These are phyloP conservation scores for Xylophagus ater DNA, from an alignment of 2,888 invertebrate genomes.

Conservation along the genomic window DNA sequence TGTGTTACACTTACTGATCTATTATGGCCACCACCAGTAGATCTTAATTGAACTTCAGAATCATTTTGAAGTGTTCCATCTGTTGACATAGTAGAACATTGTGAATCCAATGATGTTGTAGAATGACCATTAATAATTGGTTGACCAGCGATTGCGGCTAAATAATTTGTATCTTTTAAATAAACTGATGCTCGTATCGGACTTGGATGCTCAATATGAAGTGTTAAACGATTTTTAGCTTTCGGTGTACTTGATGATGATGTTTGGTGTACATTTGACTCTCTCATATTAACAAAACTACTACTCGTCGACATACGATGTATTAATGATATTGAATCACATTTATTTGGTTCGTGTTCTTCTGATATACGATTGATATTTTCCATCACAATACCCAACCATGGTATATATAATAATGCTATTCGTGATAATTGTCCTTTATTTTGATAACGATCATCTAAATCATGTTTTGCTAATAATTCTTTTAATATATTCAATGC, in stretches of 20 bases:
- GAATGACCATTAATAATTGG: slow-evolving; percentile 59
- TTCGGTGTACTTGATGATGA: slow-evolving; percentile 40
- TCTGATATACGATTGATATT: slow-evolving; percentile 65
- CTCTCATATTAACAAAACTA: slow-evolving; percentile 47
- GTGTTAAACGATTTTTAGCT: slow-evolving; percentile 55
- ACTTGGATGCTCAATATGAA: slow-evolving; percentile 60
- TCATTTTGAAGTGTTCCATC: slow-evolving; percentile 46
- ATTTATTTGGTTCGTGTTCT: slow-evolving; percentile 32
- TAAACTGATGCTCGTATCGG: slow-evolving; percentile 59
- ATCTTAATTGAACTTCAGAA: slow-evolving; percentile 28
- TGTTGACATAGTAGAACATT: slow-evolving; percentile 48
- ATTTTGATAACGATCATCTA: slow-evolving; percentile 80
- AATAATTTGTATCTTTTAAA: slow-evolving; percentile 63
- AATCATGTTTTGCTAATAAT: slow-evolving; percentile 84
- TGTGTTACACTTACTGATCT: slow-evolving; percentile 49
- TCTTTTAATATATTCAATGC: slow-evolving; percentile 74
- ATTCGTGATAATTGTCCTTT: slow-evolving; percentile 73
- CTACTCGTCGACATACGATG: slow-evolving; percentile 48
- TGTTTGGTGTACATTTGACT: slow-evolving; percentile 21
- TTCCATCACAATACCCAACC: slow-evolving; percentile 79
- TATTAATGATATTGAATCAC: slow-evolving; percentile 36
- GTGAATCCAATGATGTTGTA: slow-evolving; percentile 67
- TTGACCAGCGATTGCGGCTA: slow-evolving; percentile 61
- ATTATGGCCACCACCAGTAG: slow-evolving; percentile 38
- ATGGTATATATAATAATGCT: slow-evolving; percentile 81